A percentile compares a stretch with the other conserved stretches of the same genome.
These are phyloP conservation scores for Gryllus bimaculatus DNA, from an alignment of 1,140 invertebrate species.

Conservation along the genomic window DNA sequence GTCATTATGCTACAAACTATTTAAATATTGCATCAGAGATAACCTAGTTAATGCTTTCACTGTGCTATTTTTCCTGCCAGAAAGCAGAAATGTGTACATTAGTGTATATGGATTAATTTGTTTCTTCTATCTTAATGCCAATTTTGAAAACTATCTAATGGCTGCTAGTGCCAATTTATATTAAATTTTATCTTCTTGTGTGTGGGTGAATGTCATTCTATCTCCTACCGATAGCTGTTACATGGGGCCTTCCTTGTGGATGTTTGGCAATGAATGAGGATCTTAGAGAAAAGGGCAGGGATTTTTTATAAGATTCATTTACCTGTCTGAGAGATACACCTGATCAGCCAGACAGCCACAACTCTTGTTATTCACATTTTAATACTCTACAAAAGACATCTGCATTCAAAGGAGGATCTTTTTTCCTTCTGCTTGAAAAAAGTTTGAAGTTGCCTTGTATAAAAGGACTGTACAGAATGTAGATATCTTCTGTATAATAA, in stretches of 20 bases:
- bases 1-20: too few relatives aligned
- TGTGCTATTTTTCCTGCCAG: neutral
- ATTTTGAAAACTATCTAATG: too few relatives aligned
- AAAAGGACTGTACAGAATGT: neutral
- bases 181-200: too few relatives aligned
- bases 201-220: too few relatives aligned
- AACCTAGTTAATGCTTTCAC: too few relatives aligned
- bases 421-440: neutral
- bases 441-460: neutral
- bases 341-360: neutral
- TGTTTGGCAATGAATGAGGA: neutral
- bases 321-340: neutral
- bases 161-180: too few relatives aligned
- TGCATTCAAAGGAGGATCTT: neutral
- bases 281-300: too few relatives aligned
- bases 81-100: neutral
- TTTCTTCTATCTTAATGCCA: neutral
- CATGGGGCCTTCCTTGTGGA: neutral
- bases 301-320: neutral
- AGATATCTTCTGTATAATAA: neutral
- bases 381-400: neutral
- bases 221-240: too few relatives aligned
- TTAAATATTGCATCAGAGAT: too few relatives aligned
- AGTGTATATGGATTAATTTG: neutral
- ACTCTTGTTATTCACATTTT: neutral